Evolutionary conservation across 2,888 invertebrate species (phyloP), one percentile per base, ranked within the genome.

Genomic region (Spisula subtruncata): DNA sequence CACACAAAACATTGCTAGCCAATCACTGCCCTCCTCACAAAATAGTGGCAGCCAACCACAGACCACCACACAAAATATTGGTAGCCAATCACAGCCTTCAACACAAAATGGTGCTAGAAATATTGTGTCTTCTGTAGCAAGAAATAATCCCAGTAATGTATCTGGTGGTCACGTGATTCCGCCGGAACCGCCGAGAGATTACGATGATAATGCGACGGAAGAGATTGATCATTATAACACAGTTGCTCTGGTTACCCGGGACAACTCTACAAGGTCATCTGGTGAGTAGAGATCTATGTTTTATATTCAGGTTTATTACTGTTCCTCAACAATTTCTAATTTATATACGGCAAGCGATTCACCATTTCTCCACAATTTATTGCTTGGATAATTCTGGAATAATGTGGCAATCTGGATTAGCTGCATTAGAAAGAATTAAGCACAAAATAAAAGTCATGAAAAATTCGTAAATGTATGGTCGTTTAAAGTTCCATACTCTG

Each of bases 101-200:
- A 56, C n/a, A 56, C 56, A 56, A 56, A 20, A n/a, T 56, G 20
- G 56, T 56, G 18, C 56, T 56, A 56, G 56, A 20, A 56, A 56
- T 56, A n/a, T 56, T 6, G 20, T 20, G 56, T 56, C 56, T 56
- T 56, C 83, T 66, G 29, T 41, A 35, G 12, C 18, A 10, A 66
- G 20, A 29, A 32, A 10, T 16, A 29, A 71, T 29, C 10, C 25
- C 14, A 71, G 25, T 16, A 71, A 25, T 6, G 71, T 29, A 32
- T 29, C 71, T 25, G 6, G 25, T 71, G 71, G 25, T 25, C 1
- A n/a, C 10, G 25, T 25, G 25, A 79, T 82, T 48, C 90, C 91
- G 25, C 89, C 89, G 1, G 93, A 93, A 54, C 93, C 93, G 12
- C 93, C 93, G 0, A 54, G 93, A 35, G 92, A 84, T n/a, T 93